Evolutionary conservation across 2,113 vertebrate species (phyloP), one percentile per base, ranked within the genome.

Genomic region (Sphaerodactylus townsendi): DNA sequence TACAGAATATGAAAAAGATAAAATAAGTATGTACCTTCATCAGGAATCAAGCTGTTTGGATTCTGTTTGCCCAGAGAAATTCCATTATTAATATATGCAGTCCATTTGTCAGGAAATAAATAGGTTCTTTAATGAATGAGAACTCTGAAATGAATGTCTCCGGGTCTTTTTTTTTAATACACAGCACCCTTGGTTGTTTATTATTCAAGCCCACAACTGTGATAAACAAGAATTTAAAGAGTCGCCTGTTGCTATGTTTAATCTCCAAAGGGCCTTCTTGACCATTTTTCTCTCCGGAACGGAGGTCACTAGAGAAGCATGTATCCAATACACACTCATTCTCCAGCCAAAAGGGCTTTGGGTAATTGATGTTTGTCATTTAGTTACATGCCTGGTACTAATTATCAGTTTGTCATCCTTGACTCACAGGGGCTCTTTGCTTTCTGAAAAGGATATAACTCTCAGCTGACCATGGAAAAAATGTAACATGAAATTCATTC

Each of bases 401-500:
- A 94, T 95, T 95, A 95, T 95, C 92, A 92, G 79, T 93, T 91
- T 93, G 92, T 94, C 93, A 95, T 93, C 90, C 85, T 93, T 94
- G 92, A 93, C 87, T 94, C 89, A 93, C 69, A 92, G 87, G 86
- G 85, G 88, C 83, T 92, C 86, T 92, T 77, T 95, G 83, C 88
- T 53, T 84, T 90, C 92, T 86, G 68, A 83, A 96, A 95, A 95
- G 95, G 92, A 95, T 95, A 86, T 74, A 85, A 93, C 93, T 94
- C 94, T 92, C 92, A 93, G 85, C 89, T 59, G 94, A 94, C 91
- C 90, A 92, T 10, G 92, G 95, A 95, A 96, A 96, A 96, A 94
- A 95, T 89, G 90, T 92, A 94, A 92, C 92, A 93, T 88, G 84
- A 23, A 87, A 94, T 94, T 92, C 85, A 93, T 88, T 92, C 89